These are phyloP conservation scores for Hylaea fasciaria DNA, from an alignment of 2,888 invertebrate species.

Conservation along the genomic window DNA sequence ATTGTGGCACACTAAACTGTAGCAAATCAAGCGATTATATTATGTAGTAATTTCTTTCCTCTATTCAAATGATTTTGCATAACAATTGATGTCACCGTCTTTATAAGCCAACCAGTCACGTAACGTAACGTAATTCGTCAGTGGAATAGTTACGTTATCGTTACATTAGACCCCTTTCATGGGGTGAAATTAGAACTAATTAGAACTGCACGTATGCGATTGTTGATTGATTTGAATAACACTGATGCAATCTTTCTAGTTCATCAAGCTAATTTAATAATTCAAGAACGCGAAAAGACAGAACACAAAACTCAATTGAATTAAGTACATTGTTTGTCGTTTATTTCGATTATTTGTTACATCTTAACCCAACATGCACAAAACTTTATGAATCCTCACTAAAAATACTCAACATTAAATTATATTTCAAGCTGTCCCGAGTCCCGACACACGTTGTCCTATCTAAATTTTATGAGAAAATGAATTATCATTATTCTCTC, in stretches of 20 bases:
- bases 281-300: neutral
- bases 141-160: constrained; percentile 29
- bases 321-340: no score
- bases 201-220: constrained; percentile 6
- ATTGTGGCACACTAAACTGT: neutral
- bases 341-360: no score
- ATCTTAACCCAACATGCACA: no score
- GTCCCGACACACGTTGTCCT: no score
- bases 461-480: no score
- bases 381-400: no score
- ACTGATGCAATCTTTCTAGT: neutral
- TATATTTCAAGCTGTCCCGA: no score
- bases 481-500: no score
- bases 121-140: constrained; percentile 6
- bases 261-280: neutral
- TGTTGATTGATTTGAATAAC: constrained; percentile 7
- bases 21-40: no score
- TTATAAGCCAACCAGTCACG: neutral
- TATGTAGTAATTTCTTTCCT: no score
- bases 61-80: neutral
- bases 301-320: no score
- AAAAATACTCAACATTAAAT: neutral
- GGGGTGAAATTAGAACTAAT: constrained; percentile 52
- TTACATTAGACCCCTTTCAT: constrained; percentile 46
- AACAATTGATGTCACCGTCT: constrained; percentile 2